A percentile compares a stretch with the other conserved stretches of the same genome.
phyloP scores from a whole-genome alignment of 2,888 invertebrate genomes.

The Hydrotaea diabolus region DNA sequence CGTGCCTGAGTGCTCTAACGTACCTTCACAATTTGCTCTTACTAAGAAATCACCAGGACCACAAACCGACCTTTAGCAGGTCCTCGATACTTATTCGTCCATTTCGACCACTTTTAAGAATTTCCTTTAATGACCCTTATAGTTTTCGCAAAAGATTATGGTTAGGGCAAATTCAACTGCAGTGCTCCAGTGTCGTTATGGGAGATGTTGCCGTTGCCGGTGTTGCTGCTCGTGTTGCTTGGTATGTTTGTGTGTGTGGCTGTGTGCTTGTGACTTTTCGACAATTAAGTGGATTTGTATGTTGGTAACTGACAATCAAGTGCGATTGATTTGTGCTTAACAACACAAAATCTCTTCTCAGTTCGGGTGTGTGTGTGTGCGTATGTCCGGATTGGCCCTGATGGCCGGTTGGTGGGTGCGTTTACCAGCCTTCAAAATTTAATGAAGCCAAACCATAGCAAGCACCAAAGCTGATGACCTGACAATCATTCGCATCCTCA shows the following conservation, averaged over 20 bases:
- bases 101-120: background rate
- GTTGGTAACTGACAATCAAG: conserved; percentile 63
- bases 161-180: background rate
- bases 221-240: background rate
- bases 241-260: background rate
- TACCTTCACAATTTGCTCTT: background rate
- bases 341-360: conserved; percentile 38
- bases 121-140: conserved; percentile 10
- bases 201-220: background rate
- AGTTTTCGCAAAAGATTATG: conserved; percentile 54
- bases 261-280: conserved; percentile 52
- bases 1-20: background rate
- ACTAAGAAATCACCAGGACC: background rate
- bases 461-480: conserved; percentile 59
- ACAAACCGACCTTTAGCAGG: background rate
- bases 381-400: background rate
- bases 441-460: conserved; percentile 62
- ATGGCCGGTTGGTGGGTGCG: conserved; percentile 1
- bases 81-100: background rate
- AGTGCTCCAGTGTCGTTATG: background rate
- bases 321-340: conserved; percentile 62
- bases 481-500: conserved; percentile 56
- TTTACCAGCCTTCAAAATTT: conserved; percentile 46
- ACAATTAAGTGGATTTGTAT: conserved; percentile 65
- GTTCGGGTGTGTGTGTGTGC: conserved; percentile 3